Conservation (phyloP, 2,797 vertebrate species). For the Steatocranus sp. region DNA sequence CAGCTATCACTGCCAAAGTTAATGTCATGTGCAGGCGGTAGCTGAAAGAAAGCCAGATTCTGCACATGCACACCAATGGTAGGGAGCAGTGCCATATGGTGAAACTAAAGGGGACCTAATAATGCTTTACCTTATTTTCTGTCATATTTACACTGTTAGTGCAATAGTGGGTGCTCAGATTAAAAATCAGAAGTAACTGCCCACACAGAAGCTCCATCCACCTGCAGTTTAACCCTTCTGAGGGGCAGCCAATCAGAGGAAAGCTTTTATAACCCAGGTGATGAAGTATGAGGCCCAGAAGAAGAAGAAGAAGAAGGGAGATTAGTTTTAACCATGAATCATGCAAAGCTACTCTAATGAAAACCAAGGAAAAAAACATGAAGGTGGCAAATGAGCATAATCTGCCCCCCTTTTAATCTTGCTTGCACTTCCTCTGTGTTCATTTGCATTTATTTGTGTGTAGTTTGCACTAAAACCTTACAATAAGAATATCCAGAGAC, state of each 20-base stretch:
- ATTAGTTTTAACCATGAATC: not conserved
- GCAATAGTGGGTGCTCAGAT: fast-evolving
- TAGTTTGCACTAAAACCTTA: not conserved
- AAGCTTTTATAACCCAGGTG: not conserved
- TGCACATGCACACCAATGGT: not conserved
- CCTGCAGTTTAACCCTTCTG: not conserved
- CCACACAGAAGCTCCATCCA: not conserved
- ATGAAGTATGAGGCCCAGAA: not conserved
- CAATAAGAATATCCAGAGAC: slow-evolving; percentile 2
- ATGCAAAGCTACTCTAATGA: not conserved
- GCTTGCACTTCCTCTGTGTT: not conserved
- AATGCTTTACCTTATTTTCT: not conserved
- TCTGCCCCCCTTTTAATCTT: not conserved
- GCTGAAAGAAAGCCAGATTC: slow-evolving; percentile 6
- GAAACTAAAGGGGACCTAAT: not conserved
- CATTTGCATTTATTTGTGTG: not conserved
- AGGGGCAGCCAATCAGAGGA: not conserved
- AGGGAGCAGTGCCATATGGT: not conserved
- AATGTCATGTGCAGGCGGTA: slow-evolving; percentile 35
- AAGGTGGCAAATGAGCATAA: not conserved
- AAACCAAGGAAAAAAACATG: not conserved
- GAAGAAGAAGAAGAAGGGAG: not conserved
- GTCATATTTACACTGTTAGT: not conserved
- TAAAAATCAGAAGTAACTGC: not conserved
- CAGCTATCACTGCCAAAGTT: slow-evolving; percentile 9